phyloP scores from a whole-genome alignment of 92 coral and sea anemone genomes.

The Isaurus tuberculatus region DNA sequence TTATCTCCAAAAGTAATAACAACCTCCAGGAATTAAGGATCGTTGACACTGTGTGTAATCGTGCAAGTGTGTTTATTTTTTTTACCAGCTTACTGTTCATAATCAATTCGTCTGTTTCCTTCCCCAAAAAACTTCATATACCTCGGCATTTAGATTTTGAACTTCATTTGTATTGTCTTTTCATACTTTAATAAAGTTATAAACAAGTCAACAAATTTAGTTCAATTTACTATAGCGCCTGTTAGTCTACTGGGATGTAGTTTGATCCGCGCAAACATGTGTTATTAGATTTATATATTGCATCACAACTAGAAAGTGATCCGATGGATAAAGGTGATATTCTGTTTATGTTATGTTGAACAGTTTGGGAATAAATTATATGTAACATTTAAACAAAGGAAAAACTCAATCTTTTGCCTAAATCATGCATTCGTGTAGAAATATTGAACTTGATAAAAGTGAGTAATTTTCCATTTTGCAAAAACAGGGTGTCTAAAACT shows the following conservation, averaged over 20 bases:
- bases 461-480: no score
- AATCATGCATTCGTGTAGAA: no score
- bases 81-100: background rate
- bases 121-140: background rate
- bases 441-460: no score
- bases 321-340: background rate
- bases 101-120: background rate
- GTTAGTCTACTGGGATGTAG: background rate
- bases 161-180: background rate
- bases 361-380: background rate
- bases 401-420: background rate
- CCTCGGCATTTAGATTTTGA: background rate
- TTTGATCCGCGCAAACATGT: background rate
- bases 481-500: background rate
- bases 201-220: background rate
- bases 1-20: background rate
- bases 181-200: background rate
- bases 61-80: background rate
- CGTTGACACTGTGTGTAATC: background rate
- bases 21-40: background rate
- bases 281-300: conserved; percentile 1
- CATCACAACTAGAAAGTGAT: conserved; percentile 12
- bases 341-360: background rate
- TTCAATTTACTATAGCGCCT: conserved; percentile 4
- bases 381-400: background rate